Evolutionary conservation across 2,797 vertebrate species (phyloP).

Genomic region (Eremophila alpestris): DNA sequence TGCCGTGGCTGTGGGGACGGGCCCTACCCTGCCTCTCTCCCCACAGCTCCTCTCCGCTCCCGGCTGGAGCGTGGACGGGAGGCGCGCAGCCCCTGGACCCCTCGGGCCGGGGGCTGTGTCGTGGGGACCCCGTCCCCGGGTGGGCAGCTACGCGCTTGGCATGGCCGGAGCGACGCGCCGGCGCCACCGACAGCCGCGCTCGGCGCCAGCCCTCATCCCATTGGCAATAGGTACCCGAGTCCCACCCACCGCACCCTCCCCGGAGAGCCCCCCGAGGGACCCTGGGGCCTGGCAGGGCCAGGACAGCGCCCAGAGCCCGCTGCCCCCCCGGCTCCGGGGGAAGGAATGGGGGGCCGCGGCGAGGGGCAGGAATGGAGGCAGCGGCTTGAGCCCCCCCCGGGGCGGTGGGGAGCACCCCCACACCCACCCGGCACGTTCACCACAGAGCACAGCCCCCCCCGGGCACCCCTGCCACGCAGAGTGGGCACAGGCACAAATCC

Average conservation of each 20-base stretch:
- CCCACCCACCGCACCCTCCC: neutral
- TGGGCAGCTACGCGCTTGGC: conserved; percentile 45
- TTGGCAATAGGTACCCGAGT: conserved; percentile 29
- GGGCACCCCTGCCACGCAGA: neutral
- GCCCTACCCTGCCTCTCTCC: neutral
- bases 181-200: neutral
- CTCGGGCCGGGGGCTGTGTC: neutral
- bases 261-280: neutral
- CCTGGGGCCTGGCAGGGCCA: neutral
- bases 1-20: accelerated
- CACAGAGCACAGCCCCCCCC: neutral
- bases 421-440: neutral
- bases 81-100: neutral
- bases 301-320: neutral
- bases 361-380: neutral
- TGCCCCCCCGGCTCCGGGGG: neutral
- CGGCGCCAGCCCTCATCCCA: conserved; percentile 39
- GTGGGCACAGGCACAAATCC: conserved; percentile 1
- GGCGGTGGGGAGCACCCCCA: neutral
- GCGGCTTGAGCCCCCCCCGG: neutral
- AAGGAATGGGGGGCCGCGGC: neutral
- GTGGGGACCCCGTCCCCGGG: neutral
- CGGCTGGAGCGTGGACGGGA: neutral
- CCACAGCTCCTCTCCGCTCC: conserved; percentile 16
- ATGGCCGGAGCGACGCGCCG: neutral